Base-by-base conservation (phyloP, 2,113 vertebrate species). In the Capreolus pygargus region DNA sequence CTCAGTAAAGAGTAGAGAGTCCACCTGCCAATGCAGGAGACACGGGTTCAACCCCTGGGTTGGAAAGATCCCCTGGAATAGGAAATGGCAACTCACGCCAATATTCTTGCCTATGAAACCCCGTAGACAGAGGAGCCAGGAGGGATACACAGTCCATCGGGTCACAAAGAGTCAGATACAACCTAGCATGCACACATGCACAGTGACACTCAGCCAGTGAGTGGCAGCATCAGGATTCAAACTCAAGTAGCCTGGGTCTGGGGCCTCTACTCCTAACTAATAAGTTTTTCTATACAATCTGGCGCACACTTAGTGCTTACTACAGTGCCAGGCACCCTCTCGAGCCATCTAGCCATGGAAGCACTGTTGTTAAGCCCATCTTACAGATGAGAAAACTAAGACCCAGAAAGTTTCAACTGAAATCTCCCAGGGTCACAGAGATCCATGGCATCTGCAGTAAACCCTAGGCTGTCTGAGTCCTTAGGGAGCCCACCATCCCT, bases 371-470 rank as follows among this genome's bases (percentile, higher is more conserved):
- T 45, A 61, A 70, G 11, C 67, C 45, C 54, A 60, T 30, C 52
- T 70, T 47, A 83, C 36, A 94, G 85, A 94, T 86, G 67, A 60
- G 54, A 57, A 96, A 39, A 83, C 55, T 7, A 23, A 97, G 60
- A 43, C 23, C 50, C 15, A 47, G 70, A 50, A 64, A 89, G 36
- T 30, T 91, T 43, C 30, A 57, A 5, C 7, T 11, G 45, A 6
- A 2, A 39, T 64, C 25, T 54, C 57, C 55, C 5, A 17, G 87
- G 50, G 81, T 88, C 93, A 84, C 6, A 47, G 45, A 81, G 17
- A 67, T 7, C 89, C 39, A 8, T 5, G 23, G 57, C 47, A 16
- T 21, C 28, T 1, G 0, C 5, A 6, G 16, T 36, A 30, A 67
- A 17, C 3, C 16, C 28, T 11, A 13, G 21, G 55, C 12, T 2